Evolutionary conservation across 2,888 invertebrate genomes (phyloP), one percentile per base, ranked within the genome.

Genomic region (Micropterix aruncella): DNA sequence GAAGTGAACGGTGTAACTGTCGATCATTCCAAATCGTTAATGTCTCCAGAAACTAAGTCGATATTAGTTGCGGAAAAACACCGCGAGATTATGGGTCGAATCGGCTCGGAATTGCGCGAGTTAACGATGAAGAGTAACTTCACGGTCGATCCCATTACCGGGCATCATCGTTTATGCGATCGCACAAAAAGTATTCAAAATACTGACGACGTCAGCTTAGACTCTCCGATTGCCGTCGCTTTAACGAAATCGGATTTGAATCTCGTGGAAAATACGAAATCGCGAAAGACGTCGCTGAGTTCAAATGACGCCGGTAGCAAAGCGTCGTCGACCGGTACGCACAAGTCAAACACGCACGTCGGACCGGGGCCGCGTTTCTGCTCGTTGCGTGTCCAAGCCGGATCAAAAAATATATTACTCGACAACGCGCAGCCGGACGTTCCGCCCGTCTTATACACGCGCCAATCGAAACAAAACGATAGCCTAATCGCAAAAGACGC

Each of bases 331-430:
- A 66, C 70, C 12, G 70, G 70, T 52, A 68, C 68, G 36, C 70
- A 70, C 45, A 70, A 68, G 53, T 70, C 69, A 39, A 67, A 63
- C 46, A 65, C 62, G 14, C 68, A 67, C 54, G 69, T 71, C 1
- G 71, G 71, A 2, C 71, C 71, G 9, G 85, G 85, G 1, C 84
- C 87, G 2, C 71, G 86, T 49, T 79, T 83, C 53, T 87, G 86
- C 55, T 81, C 86, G 43, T 73, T 87, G 56, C 73, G 84, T 36
- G 73, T 86, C 54, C 85, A 85, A 55, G 80, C 80, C 3, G 85
- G 84, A 3, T 83, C 84, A 9, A 85, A 82, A 57, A 88, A 87
- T 58, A 84, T 88, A 54, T 64, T 88, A 3, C 65, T 88, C 17
- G 87, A 87, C 60, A 87, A 85, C 54, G 80, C 82, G 19, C 82